Base-by-base conservation (phyloP, 2,113 vertebrate genomes). In the Bubo bubo region DNA sequence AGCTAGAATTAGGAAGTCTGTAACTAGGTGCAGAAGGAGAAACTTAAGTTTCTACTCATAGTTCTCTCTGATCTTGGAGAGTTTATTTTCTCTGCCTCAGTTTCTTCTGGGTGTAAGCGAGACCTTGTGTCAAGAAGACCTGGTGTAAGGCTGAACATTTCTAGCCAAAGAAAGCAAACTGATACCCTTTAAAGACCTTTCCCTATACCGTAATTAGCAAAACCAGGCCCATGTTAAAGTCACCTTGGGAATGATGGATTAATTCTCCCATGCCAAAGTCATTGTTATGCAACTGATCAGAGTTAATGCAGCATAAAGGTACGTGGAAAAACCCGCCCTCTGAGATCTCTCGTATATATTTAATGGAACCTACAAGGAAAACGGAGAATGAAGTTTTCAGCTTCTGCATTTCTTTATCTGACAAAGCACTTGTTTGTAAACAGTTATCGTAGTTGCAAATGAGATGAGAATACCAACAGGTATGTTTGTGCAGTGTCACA, bases 391-490 rank as follows among this genome's bases (percentile, higher is more conserved):
- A 82, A 76, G 64, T 66, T 94, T 23, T 88, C 2, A 4, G 62
- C 63, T 90, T 86, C 84, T 60, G 28, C 63, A 16, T 79, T 73
- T 64, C 77, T 89, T 96, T 91, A 90, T 95, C 92, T 60, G 93
- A 34, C 76, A 84, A 85, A 96, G 52, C 76, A 60, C 49, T 94
- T 95, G 76, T 96, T 95, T 95, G 85, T 95, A 95, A 93, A 91
- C 89, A 91, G 59, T 93, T 93, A 68, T 79, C 56, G 80, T 68
- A 79, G 39, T 18, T 93, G 81, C 82, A 96, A 28, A 81, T 12
- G 37, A 93, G 94, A 56, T 62, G 70, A 88, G 91, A 80, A 83
- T 91, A 95, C 81, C 89, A 96, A 96, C 96, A 97, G 84, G 77
- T 95, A 63, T 50, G 32, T 94, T 87, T 95, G 89, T 91, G 35